These are phyloP conservation scores for Sarotherodon lohbergeri DNA, from an alignment of 2,113 vertebrate genomes.

Conservation along the genomic window DNA sequence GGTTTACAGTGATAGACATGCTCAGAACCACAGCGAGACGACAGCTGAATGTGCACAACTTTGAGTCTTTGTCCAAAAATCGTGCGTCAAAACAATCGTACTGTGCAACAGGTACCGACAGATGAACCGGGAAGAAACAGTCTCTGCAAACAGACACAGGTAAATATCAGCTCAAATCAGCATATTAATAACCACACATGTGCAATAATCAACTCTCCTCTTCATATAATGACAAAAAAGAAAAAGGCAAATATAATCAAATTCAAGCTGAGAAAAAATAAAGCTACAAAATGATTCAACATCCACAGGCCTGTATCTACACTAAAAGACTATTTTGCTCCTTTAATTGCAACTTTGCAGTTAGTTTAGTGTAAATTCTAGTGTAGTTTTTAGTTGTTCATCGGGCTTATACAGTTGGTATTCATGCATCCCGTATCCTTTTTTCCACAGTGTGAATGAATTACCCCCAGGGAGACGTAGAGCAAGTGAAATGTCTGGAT, in stretches of 20 bases:
- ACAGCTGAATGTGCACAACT: neutral
- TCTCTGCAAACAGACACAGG: neutral
- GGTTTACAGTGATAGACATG: neutral
- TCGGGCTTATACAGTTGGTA: neutral
- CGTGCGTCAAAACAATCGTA: accelerated
- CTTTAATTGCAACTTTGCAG: neutral
- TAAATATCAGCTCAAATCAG: accelerated
- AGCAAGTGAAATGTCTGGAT: neutral
- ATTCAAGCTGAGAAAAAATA: neutral
- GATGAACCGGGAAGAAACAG: neutral
- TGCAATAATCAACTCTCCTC: neutral
- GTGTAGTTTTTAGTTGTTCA: neutral
- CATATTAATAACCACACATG: accelerated
- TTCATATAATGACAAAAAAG: neutral
- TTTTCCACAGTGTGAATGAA: neutral
- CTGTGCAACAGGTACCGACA: neutral
- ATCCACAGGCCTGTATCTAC: neutral
- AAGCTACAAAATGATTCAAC: neutral
- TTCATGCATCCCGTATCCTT: accelerated
- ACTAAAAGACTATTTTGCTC: neutral
- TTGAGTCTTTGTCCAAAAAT: neutral
- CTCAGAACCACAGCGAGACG: neutral
- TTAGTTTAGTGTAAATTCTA: neutral
- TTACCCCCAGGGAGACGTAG: neutral
- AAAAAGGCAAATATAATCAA: accelerated